phyloP scores from a whole-genome alignment of 2,113 vertebrate species.

The Hiodon alosoides region DNA sequence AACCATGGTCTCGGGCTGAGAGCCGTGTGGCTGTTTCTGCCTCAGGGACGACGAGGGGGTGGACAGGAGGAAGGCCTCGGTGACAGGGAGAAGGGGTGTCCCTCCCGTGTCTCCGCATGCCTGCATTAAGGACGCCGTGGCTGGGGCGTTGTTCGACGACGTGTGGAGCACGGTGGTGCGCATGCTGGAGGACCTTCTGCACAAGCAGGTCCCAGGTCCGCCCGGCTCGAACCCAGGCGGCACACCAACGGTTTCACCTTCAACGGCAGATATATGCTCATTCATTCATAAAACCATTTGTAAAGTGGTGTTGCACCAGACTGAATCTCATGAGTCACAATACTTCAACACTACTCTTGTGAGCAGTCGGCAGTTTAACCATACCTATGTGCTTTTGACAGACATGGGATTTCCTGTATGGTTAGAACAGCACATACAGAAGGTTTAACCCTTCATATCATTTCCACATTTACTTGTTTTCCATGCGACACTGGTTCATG shows the following conservation, averaged over 20 bases:
- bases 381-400: too few species aligned
- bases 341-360: too few species aligned
- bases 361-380: too few species aligned
- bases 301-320: not conserved
- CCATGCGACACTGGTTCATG: too few species aligned
- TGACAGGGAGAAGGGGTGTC: slow-evolving; percentile 52
- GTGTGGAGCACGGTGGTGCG: slow-evolving; percentile 61
- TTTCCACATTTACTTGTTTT: too few species aligned
- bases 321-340: not conserved
- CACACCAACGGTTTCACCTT: not conserved
- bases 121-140: slow-evolving; percentile 67
- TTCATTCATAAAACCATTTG: too few species aligned
- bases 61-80: slow-evolving; percentile 49
- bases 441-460: too few species aligned
- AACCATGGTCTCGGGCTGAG: not conserved
- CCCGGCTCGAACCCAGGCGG: not conserved
- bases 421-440: too few species aligned
- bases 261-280: not conserved
- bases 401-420: too few species aligned
- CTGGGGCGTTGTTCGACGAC: slow-evolving; percentile 69
- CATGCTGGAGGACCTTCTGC: slow-evolving; percentile 60
- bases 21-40: not conserved
- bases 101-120: slow-evolving; percentile 71
- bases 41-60: slow-evolving; percentile 59
- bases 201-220: slow-evolving; percentile 61